Evolutionary conservation across 2,113 vertebrate genomes (phyloP), one percentile per base, ranked within the genome.

Genomic region (Colius striatus): DNA sequence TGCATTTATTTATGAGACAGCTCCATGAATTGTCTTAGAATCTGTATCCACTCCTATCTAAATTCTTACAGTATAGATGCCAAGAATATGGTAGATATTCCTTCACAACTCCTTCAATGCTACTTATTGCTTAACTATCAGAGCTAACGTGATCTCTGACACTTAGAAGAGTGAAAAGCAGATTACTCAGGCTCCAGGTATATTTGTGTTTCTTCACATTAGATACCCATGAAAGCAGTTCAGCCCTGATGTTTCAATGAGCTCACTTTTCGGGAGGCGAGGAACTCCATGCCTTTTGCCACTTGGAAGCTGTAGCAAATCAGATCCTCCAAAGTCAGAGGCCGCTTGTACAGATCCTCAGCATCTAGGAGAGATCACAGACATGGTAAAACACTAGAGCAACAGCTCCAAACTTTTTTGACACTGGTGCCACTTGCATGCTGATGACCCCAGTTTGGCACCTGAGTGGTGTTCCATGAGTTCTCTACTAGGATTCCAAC

Each of bases 231-330:
- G 84, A 22, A 19, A 30, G 53, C 78, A 76, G 34, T 47, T 71
- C 29, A 76, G 53, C 48, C 62, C 36, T 32, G 16, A 48, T 2
- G 5, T 65, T 32, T 62, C 38, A 32, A 20, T 29, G 89, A 78
- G 79, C 98, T 96, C 98, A 99, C 99, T 97, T 99, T 99, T 97
- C 99, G 98, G 74, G 99, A 99, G 63, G 99, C 98, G 55, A 99
- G 97, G 92, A 99, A 99, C 94, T 99, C 99, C 99, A 99, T 99
- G 96, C 99, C 99, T 97, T 99, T 99, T 76, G 99, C 98, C 68
- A 99, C 99, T 97, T 99, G 99, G 97, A 99, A 99, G 96, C 99
- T 99, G 94, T 99, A 99, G 97, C 98, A 99, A 83, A 99, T 99
- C 93, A 99, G 97, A 92, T 99, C 99, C 92, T 99, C 99, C 98